A percentile compares a stretch with the other conserved stretches of the same genome.
Evolutionary conservation across 2,888 invertebrate species (phyloP).

Genomic region (Metacarcinus magister): DNA sequence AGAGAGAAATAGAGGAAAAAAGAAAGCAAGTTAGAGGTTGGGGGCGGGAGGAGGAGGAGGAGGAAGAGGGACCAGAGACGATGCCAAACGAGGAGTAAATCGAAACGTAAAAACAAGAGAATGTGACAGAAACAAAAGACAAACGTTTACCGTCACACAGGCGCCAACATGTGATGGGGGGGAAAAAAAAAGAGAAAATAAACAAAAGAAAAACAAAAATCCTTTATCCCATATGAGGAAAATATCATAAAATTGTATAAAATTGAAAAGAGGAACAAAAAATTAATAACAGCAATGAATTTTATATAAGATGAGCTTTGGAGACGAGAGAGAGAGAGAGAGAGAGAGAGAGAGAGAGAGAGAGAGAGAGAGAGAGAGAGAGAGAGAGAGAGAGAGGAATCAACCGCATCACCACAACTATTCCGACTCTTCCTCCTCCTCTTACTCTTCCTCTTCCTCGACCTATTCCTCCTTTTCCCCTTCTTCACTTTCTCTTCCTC

Average conservation of each 20-base stretch:
- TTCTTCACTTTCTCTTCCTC: neutral
- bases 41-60: neutral
- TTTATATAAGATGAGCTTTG: too few relatives aligned
- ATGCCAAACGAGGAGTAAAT: neutral
- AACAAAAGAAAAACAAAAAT: neutral
- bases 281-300: neutral
- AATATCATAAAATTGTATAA: neutral
- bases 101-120: neutral
- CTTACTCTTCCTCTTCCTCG: neutral
- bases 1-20: neutral
- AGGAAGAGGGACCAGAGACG: neutral
- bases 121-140: neutral
- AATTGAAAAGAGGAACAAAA: neutral
- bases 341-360: neutral
- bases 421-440: neutral
- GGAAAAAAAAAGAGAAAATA: too few relatives aligned
- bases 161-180: neutral
- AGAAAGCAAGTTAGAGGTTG: neutral
- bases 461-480: neutral
- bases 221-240: neutral
- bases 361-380: slow-evolving; percentile 15
- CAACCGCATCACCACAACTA: neutral
- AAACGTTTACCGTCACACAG: neutral
- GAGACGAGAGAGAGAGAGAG: too few relatives aligned
- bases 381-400: neutral